phyloP scores from a whole-genome alignment of 2,888 invertebrate species.

The Spialia ferax region DNA sequence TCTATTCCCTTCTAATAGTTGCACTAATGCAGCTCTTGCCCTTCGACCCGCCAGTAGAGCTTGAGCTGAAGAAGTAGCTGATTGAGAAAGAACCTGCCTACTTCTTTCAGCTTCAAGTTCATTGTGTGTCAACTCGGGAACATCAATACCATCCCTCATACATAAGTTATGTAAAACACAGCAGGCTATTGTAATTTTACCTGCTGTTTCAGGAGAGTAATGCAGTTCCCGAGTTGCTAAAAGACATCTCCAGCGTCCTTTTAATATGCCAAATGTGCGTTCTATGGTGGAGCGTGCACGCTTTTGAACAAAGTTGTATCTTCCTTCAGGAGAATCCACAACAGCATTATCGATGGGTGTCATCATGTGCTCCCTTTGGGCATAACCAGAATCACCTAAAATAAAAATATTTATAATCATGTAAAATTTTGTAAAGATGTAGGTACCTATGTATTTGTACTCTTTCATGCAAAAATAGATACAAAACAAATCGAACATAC shows the following conservation, averaged over 20 bases:
- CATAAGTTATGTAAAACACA: conserved; percentile 6
- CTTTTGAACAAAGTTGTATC: conserved; percentile 3
- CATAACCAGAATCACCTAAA: conserved; percentile 2
- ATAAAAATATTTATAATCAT: not conserved
- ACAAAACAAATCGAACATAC: not conserved
- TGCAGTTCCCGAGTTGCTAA: not conserved
- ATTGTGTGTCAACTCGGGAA: not conserved
- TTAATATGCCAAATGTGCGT: not conserved
- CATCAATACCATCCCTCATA: not conserved
- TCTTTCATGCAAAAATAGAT: not conserved
- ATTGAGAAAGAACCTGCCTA: too few species aligned
- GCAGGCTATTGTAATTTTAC: conserved; percentile 1
- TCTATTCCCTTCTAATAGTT: not conserved
- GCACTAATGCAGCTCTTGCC: not conserved
- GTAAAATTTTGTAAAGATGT: not conserved
- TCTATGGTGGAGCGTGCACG: conserved; percentile 9
- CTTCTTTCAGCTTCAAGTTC: not conserved
- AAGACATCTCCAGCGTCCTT: conserved; percentile 2
- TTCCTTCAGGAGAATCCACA: not conserved
- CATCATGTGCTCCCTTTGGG: conserved; percentile 3
- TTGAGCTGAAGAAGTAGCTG: not conserved
- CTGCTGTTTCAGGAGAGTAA: not conserved
- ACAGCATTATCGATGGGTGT: conserved; percentile 2
- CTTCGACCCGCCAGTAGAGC: not conserved
- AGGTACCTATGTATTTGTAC: not conserved